Evolutionary conservation across 2,888 invertebrate genomes (phyloP).

Genomic region (Oscheius onirici): DNA sequence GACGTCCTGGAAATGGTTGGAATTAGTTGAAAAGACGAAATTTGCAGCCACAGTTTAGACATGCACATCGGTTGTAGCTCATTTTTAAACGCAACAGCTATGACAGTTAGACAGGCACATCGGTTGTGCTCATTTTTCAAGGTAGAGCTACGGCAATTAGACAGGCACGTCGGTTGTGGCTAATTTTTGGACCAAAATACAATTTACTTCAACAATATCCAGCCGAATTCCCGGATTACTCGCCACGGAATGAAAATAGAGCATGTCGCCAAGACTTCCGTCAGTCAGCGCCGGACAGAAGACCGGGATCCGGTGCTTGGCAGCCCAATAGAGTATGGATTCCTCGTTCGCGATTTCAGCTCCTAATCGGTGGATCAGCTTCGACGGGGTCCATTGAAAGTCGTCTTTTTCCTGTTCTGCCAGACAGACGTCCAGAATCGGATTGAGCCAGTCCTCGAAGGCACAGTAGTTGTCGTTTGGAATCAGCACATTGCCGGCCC

Average conservation of each 20-base stretch:
- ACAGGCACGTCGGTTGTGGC: no score
- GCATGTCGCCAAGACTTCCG: conserved; percentile 92
- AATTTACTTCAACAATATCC: conserved; percentile 87
- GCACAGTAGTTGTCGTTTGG: conserved; percentile 98
- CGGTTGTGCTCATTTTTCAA: no score
- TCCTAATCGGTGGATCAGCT: conserved; percentile 84
- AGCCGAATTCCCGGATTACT: conserved; percentile 86
- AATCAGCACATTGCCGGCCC: conserved; percentile 91
- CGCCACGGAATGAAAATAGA: conserved; percentile 95
- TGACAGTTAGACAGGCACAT: no score
- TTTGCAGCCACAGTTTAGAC: background rate
- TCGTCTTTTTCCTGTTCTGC: conserved; percentile 79
- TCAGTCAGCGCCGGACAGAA: conserved; percentile 97
- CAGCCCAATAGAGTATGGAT: conserved; percentile 78
- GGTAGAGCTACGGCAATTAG: background rate
- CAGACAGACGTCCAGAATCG: conserved; percentile 88
- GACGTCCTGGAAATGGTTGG: conserved; percentile 73
- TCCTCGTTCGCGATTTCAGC: conserved; percentile 87
- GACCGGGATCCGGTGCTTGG: conserved; percentile 89
- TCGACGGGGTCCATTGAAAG: conserved; percentile 89
- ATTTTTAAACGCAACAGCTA: no score
- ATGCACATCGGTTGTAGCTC: background rate
- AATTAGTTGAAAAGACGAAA: background rate
- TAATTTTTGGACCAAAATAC: no score
- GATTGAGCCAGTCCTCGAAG: conserved; percentile 97